These are phyloP conservation scores for Rhagonycha lutea DNA, from an alignment of 2,888 invertebrate species.

Conservation along the genomic window DNA sequence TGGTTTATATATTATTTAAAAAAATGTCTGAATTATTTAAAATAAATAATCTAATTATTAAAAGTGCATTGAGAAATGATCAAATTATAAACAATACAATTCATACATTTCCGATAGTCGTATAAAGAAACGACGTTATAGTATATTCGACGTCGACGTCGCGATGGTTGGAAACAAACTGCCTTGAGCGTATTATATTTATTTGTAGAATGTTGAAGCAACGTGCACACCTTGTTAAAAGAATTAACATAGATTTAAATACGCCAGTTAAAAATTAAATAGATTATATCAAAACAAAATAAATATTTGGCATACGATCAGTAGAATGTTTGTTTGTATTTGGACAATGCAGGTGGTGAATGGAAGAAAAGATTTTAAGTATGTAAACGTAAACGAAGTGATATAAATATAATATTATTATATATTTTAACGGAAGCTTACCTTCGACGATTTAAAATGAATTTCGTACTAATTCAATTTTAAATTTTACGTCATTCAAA, in stretches of 20 bases:
- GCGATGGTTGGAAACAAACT: not conserved
- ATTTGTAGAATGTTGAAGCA: not conserved
- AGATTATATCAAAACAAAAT: not conserved
- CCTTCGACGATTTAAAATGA: no score
- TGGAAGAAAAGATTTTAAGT: not conserved
- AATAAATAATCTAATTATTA: not conserved
- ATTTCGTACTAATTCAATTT: no score
- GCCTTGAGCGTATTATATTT: slow-evolving; percentile 1
- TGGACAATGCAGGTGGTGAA: not conserved
- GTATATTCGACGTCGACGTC: not conserved
- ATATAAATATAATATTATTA: not conserved
- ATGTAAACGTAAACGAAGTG: no score
- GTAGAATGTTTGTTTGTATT: not conserved
- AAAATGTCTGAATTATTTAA: not conserved
- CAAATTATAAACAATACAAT: not conserved
- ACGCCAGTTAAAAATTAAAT: not conserved
- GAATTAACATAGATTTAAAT: not conserved
- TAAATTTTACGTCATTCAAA: no score
- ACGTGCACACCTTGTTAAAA: not conserved
- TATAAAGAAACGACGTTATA: not conserved
- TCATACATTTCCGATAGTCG: not conserved
- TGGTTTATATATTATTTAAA: not conserved
- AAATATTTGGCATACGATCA: not conserved
- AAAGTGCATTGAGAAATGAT: not conserved
- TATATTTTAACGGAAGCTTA: not conserved